Evolutionary conservation across 2,797 vertebrate genomes (phyloP).

Genomic region (Cirrhinus mrigala): DNA sequence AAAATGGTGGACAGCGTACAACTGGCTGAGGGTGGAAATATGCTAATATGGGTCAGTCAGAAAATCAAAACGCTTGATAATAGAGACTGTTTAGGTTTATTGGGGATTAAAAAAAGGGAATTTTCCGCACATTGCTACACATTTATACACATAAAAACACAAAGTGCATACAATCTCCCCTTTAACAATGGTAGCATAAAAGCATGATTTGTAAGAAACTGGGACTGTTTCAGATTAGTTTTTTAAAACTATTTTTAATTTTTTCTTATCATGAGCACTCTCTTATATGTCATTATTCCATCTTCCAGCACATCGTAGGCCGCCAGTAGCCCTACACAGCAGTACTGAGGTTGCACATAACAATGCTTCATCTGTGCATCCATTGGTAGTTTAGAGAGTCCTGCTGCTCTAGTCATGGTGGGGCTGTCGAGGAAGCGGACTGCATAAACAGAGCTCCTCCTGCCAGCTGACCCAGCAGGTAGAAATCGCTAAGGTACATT

Average conservation of each 20-base stretch:
- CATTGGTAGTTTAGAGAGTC: conserved; percentile 42
- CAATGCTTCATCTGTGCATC: conserved; percentile 49
- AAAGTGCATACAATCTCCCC: too few species aligned
- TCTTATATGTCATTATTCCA: neutral
- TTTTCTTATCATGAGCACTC: neutral
- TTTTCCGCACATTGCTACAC: too few species aligned
- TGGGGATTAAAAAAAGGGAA: too few species aligned
- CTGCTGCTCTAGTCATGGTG: conserved; percentile 30
- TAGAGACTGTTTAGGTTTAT: too few species aligned
- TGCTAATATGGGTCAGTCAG: too few species aligned
- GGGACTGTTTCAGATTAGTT: neutral
- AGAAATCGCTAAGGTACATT: conserved; percentile 65
- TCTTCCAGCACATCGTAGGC: conserved; percentile 26
- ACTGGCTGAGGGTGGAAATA: too few species aligned
- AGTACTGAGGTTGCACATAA: neutral
- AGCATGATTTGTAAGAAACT: neutral
- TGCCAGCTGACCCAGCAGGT: conserved; percentile 64
- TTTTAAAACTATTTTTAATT: neutral
- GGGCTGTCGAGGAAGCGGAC: conserved; percentile 16
- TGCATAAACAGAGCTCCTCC: conserved; percentile 57
- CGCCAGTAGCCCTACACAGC: neutral
- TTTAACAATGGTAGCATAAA: too few species aligned
- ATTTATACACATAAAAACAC: too few species aligned
- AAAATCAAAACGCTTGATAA: too few species aligned
- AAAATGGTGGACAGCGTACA: too few species aligned